Base-by-base conservation (phyloP, 2,888 invertebrate genomes). In the Drosophila conformis region DNA sequence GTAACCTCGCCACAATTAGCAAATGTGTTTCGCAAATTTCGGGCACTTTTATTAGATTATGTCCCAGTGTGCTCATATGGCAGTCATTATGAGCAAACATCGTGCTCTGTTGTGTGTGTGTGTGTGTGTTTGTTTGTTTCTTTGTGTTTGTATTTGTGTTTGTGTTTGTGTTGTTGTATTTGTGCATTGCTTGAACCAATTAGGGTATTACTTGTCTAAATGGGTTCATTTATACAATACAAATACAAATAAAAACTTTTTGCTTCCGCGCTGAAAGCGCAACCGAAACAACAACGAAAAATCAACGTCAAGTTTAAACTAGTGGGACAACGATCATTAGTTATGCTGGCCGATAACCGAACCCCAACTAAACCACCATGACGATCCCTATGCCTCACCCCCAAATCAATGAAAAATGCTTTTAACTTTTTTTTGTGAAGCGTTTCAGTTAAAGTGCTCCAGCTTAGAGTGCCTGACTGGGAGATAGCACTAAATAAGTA, bases 161-260 rank as follows among this genome's bases (percentile, higher is more conserved):
- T 40, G n/a, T 42, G 38, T 42, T 15, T 42, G n/a, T 68, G 42
- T 48, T 49, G 0, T 31, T 56, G 35, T 65, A 42, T 59, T 64
- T 69, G 56, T 68, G 73, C 57, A 67, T 58, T 63, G 72, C 72
- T 73, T 82, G 60, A 78, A 64, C 81, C 86, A 83, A 83, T 83
- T 83, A 83, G 76, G 63, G 83, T 83, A 86, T 86, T 83, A 78
- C 76, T 82, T 74, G 69, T 67, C 78, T 57, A 85, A 78, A 80
- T 66, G 69, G 62, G 62, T 51, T 10, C 35, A 63, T 57, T 69
- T 70, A 68, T 35, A 64, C 46, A 67, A 57, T 42, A 48, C 69
- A 65, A 76, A 71, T 49, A 70, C 40, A 54, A 78, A 78, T 56
- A 57, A 63, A 13, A 62, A 66, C 52, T 77, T 77, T 77, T 62